Evolutionary conservation across 2,888 invertebrate genomes (phyloP).

Genomic region (Andrena hattorfiana): DNA sequence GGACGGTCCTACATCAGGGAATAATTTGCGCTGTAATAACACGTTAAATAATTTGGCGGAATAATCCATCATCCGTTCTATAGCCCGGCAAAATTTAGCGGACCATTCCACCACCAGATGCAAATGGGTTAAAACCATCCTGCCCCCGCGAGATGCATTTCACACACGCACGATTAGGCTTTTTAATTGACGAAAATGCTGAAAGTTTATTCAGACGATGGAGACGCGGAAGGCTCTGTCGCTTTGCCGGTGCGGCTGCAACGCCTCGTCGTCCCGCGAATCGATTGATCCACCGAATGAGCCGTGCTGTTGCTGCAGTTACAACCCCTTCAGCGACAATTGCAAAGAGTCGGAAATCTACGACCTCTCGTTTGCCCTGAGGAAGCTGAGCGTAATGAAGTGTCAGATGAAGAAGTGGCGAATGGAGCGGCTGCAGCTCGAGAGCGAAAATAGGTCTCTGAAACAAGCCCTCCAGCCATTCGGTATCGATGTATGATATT

Average conservation of each 20-base stretch:
- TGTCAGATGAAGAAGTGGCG: conserved; percentile 82
- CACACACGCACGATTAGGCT: background rate
- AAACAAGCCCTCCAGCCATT: conserved; percentile 75
- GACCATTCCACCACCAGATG: background rate
- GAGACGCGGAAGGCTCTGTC: conserved; percentile 36
- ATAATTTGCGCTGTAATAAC: too few relatives aligned
- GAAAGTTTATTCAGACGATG: conserved; percentile 46
- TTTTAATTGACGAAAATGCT: conserved; percentile 8
- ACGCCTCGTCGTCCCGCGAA: conserved; percentile 48
- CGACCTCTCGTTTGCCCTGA: conserved; percentile 78
- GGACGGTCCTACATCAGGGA: too few relatives aligned
- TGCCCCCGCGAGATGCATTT: background rate
- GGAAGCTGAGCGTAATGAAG: conserved; percentile 81
- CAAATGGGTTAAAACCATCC: background rate
- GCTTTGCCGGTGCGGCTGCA: conserved; percentile 62
- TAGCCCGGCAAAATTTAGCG: too few relatives aligned
- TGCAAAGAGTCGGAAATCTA: conserved; percentile 75
- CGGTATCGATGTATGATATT: conserved; percentile 74
- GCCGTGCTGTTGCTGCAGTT: conserved; percentile 77
- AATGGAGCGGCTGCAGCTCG: conserved; percentile 78
- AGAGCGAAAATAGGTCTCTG: conserved; percentile 79
- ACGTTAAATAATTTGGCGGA: too few relatives aligned
- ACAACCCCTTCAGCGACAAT: conserved; percentile 78
- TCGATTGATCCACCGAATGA: conserved; percentile 73
- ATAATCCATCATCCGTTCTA: too few relatives aligned